phyloP scores from a whole-genome alignment of 2,797 vertebrate species.

The Sandelia bainsii region DNA sequence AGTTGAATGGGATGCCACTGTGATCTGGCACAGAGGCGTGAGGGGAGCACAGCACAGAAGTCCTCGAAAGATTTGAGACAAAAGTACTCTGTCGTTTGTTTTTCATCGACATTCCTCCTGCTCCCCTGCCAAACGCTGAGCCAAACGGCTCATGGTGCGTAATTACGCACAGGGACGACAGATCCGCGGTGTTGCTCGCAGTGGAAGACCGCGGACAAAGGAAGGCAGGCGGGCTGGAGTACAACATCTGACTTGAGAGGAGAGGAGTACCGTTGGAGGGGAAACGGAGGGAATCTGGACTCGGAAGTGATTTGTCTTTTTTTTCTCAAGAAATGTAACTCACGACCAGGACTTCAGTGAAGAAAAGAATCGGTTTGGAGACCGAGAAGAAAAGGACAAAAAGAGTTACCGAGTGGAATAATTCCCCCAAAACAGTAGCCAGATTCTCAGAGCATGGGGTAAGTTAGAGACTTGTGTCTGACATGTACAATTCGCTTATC shows the following conservation, averaged over 20 bases:
- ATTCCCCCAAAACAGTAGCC: constrained; percentile 36
- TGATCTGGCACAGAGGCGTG: constrained; percentile 53
- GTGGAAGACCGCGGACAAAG: constrained; percentile 74
- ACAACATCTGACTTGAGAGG: constrained; percentile 64
- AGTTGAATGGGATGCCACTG: constrained; percentile 69
- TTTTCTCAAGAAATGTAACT: constrained; percentile 54
- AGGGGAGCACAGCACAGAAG: constrained; percentile 53
- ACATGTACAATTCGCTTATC: neutral
- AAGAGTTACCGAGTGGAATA: constrained; percentile 44
- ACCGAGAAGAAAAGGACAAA: constrained; percentile 6
- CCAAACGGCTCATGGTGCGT: constrained; percentile 55
- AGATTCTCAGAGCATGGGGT: constrained; percentile 77
- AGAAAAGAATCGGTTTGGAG: constrained; percentile 27
- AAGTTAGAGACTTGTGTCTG: constrained; percentile 53
- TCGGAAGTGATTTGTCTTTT: constrained; percentile 71
- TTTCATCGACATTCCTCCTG: constrained; percentile 43
- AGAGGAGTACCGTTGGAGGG: constrained; percentile 60
- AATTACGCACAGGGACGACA: constrained; percentile 67
- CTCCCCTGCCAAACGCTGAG: constrained; percentile 11
- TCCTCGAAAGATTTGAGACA: constrained; percentile 44
- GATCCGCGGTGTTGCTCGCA: constrained; percentile 29
- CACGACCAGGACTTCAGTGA: constrained; percentile 25
- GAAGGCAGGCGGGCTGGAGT: constrained; percentile 54
- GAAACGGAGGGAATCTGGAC: constrained; percentile 51
- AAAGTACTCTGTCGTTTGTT: constrained; percentile 22